These are phyloP conservation scores for Bostrychus sinensis DNA, from an alignment of 2,113 vertebrate species.

Conservation along the genomic window DNA sequence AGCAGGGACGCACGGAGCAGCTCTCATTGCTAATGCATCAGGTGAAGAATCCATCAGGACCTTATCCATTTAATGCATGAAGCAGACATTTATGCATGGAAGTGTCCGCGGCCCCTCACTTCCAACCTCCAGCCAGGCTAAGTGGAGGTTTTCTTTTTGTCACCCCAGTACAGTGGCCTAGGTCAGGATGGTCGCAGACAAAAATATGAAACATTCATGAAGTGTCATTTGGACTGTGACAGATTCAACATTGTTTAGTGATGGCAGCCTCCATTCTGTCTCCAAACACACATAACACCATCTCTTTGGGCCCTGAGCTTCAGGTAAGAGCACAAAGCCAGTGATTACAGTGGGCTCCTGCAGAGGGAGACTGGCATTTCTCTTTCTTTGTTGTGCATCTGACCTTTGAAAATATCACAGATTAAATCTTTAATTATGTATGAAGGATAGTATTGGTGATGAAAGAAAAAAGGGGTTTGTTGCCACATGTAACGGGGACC, in stretches of 20 bases:
- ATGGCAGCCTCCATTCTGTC: slow-evolving; percentile 12
- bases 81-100: slow-evolving; percentile 57
- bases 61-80: slow-evolving; percentile 71
- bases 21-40: slow-evolving; percentile 79
- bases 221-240: slow-evolving; percentile 29
- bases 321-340: slow-evolving; percentile 54
- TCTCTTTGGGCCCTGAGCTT: slow-evolving; percentile 45
- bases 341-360: slow-evolving; percentile 48
- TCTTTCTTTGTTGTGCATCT: slow-evolving; percentile 83
- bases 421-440: slow-evolving; percentile 97
- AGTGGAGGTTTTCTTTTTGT: slow-evolving; percentile 38
- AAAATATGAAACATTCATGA: slow-evolving; percentile 64
- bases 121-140: slow-evolving; percentile 34
- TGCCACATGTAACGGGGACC: slow-evolving; percentile 63
- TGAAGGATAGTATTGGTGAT: slow-evolving; percentile 79
- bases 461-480: slow-evolving; percentile 42
- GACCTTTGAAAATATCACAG: slow-evolving; percentile 96
- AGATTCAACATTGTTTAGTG: slow-evolving; percentile 47
- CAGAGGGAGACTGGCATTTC: slow-evolving; percentile 70
- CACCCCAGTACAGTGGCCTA: slow-evolving; percentile 15
- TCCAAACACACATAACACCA: slow-evolving; percentile 8
- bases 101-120: slow-evolving; percentile 32
- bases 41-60: slow-evolving; percentile 66
- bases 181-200: slow-evolving; percentile 45
- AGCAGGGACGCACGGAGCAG: slow-evolving; percentile 48